Evolutionary conservation across 2,113 vertebrate species (phyloP).

Genomic region (Axis porcinus): DNA sequence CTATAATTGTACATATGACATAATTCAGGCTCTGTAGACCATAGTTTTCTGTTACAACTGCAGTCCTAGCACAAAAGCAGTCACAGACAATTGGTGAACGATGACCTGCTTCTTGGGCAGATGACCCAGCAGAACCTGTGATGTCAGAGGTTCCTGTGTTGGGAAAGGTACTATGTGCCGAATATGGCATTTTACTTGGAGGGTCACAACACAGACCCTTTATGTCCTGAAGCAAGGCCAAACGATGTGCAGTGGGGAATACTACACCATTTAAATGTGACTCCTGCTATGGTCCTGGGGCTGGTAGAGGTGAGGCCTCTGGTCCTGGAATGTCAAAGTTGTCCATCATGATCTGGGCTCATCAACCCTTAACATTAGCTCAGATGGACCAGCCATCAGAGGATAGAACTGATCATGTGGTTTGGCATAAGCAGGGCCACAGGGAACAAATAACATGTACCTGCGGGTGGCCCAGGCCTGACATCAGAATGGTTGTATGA

Average conservation of each 20-base stretch:
- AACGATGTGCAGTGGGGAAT: fast-evolving
- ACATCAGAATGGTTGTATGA: background rate
- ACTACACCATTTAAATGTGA: background rate
- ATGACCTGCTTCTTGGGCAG: background rate
- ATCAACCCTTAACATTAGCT: background rate
- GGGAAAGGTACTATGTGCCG: fast-evolving
- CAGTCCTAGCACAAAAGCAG: background rate
- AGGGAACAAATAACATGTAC: background rate
- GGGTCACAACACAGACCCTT: background rate
- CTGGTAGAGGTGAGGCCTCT: background rate
- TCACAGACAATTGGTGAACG: fast-evolving
- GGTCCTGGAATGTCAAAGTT: background rate
- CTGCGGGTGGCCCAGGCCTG: background rate
- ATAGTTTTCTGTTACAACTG: background rate
- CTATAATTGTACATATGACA: background rate
- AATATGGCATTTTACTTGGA: fast-evolving
- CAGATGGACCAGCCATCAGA: fast-evolving
- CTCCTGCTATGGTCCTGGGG: background rate
- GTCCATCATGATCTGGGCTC: background rate
- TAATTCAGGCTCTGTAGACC: background rate
- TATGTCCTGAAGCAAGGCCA: background rate
- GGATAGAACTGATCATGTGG: fast-evolving
- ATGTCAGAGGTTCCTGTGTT: background rate
- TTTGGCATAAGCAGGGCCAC: background rate
- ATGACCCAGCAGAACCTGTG: background rate